Percentiles rank a stretch among this genome's conserved stretches.
These are phyloP conservation scores for Engraulis encrasicolus DNA, from an alignment of 2,113 vertebrate genomes.

Conservation along the genomic window DNA sequence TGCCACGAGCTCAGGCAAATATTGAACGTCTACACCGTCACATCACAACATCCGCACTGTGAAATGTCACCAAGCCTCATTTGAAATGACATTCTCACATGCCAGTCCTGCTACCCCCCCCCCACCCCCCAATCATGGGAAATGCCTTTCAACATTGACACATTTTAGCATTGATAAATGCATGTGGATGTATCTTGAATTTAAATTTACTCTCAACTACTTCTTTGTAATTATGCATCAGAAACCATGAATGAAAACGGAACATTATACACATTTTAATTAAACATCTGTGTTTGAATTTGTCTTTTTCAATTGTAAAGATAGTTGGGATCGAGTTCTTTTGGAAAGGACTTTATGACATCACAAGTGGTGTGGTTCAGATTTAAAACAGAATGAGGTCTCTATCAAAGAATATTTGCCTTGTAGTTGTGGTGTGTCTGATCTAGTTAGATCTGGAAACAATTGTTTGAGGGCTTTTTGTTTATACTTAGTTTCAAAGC, in stretches of 20 bases:
- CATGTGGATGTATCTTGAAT: neutral
- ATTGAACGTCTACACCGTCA: neutral
- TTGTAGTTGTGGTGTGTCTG: constrained; percentile 31
- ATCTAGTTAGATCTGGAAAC: constrained; percentile 39
- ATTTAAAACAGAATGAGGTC: constrained; percentile 27
- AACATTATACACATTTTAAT: no score
- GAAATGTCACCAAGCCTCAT: constrained; percentile 51
- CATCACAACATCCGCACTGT: constrained; percentile 25
- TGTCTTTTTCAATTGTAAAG: neutral
- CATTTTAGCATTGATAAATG: neutral
- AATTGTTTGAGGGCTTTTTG: constrained; percentile 31
- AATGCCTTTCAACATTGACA: neutral
- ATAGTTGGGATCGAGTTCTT: constrained; percentile 27
- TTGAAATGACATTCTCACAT: constrained; percentile 27
- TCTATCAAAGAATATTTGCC: constrained; percentile 35
- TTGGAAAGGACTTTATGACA: constrained; percentile 38
- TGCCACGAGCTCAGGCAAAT: constrained; percentile 9
- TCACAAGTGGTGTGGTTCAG: constrained; percentile 37
- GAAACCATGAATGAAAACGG: no score
- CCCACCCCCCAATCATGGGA: neutral
- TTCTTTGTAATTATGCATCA: no score
- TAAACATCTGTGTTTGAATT: neutral
- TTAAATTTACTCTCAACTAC: neutral
- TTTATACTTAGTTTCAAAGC: constrained; percentile 36
- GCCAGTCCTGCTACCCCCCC: neutral